Evolutionary conservation across 2,888 invertebrate species (phyloP), one percentile per base, ranked within the genome.

Genomic region (Chalcosyrphus nemorum): DNA sequence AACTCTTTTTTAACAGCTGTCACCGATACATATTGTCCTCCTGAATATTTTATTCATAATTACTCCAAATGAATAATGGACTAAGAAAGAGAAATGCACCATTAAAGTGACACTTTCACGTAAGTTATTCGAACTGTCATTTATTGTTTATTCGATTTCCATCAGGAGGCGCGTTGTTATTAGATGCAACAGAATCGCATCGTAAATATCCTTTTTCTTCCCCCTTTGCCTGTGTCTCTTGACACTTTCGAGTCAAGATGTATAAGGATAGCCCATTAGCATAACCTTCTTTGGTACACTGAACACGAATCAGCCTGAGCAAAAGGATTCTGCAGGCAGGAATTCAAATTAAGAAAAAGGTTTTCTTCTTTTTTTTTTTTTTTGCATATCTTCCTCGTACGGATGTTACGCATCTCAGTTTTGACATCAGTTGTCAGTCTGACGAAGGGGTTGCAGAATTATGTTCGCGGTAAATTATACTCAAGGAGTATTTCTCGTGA

Each of bases 171-270:
- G 57, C 63, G 75, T 47, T 38, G 35, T 59, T 47, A 57, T 38
- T 66, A 29, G 4, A 63, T 66, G 32, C 47, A 43, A 52, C 56
- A 57, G 32, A 57, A 21, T 32, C 24, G 50, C 43, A 11, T 35
- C 56, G 41, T 75, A 65, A 65, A 45, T 59, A 71, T 76, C n/a
- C 41, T 4, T n/a, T n/a, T n/a, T n/a, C 15, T 45, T 66, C 66
- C 74, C 74, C 17, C 15, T 15, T 13, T n/a, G 13, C 13, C 27
- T 38, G 54, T 35, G 27, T 63, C 65, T 77, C 81, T 81, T 81
- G 81, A 81, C 81, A 54, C 63, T 47, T 52, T 13, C 41, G 43
- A 76, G 81, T 81, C 81, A 81, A 81, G 81, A 81, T 59, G 43
- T 59, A n/a, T n/a, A 61, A 35, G 47, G 27, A 81, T 63, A 24